Evolutionary conservation across 2,113 vertebrate species (phyloP), one percentile per base, ranked within the genome.

Genomic region (Aythya baeri): DNA sequence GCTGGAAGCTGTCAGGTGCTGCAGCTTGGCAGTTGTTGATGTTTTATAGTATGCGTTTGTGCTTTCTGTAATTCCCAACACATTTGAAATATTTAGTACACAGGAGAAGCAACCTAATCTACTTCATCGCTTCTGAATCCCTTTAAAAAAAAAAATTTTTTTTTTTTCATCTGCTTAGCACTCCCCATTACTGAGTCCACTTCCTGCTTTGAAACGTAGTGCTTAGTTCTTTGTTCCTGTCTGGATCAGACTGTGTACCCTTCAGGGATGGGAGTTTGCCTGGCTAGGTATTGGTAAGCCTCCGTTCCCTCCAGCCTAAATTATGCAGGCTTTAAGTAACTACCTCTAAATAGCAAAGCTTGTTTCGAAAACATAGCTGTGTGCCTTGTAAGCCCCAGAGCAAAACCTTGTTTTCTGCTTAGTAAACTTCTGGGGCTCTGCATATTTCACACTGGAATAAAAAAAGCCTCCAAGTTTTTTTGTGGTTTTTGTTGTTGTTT

Each of bases 181-280:
- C 27, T 91, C 86, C 67, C 9, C 4, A 6, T 91, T 85, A 43
- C 79, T 67, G 82, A 88, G 31, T 74, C 82, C 43, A 22, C 75
- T 95, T 96, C 85, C 94, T 96, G 79, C 93, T 93, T 85, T 83
- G 68, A 83, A 94, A 83, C 65, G 26, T 43, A 86, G 52, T 83
- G 83, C n/a, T 11, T 94, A 91, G 91, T 93, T 95, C 88, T 91
- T 92, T 89, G 93, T 75, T 96, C 89, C 91, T 78, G 67, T 87
- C 75, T 93, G 65, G 57, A 74, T 94, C 67, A 93, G 89, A 55
- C 89, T 38, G 59, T 59, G 75, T 89, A 95, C 65, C 93, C 89
- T 93, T 95, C 79, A 31, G 93, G 94, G 88, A 38, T 77, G 79
- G 85, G 93, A 90, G 85, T 89, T 88, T 80, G 65, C 75, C 85